phyloP scores from a whole-genome alignment of 2,113 vertebrate genomes.

The Chaetorhynchus papuensis region DNA sequence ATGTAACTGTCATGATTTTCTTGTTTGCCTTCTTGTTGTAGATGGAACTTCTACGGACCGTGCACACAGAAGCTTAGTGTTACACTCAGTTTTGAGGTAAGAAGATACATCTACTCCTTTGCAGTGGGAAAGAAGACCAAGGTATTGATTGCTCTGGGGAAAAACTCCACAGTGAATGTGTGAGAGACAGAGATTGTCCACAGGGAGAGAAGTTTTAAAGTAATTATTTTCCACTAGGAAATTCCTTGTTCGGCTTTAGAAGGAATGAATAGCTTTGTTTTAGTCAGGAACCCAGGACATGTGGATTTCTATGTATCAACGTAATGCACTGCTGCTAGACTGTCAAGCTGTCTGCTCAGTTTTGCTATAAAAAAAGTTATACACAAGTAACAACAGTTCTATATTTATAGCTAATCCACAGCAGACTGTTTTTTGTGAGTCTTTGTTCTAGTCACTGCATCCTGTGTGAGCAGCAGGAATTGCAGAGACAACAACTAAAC shows the following conservation, averaged over 20 bases:
- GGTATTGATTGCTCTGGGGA: background rate
- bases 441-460: background rate
- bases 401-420: background rate
- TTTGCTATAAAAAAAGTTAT: background rate
- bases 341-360: background rate
- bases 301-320: background rate
- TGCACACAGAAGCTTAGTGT: background rate
- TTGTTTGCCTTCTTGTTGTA: background rate
- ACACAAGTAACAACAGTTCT: background rate
- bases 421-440: background rate
- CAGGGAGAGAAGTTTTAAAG: background rate
- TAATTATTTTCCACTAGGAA: background rate
- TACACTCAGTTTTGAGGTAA: background rate
- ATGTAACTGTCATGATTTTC: background rate
- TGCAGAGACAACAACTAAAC: background rate
- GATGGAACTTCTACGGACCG: rapidly evolving
- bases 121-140: background rate
- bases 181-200: background rate
- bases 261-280: background rate
- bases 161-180: background rate
- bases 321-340: background rate
- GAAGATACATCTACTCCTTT: background rate
- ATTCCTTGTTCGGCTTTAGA: background rate
- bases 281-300: background rate
- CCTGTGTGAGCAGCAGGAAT: background rate